Percentiles rank a stretch among this genome's conserved stretches.
phyloP scores from a whole-genome alignment of 2,888 invertebrate genomes.

The Platycnemis pennipes region DNA sequence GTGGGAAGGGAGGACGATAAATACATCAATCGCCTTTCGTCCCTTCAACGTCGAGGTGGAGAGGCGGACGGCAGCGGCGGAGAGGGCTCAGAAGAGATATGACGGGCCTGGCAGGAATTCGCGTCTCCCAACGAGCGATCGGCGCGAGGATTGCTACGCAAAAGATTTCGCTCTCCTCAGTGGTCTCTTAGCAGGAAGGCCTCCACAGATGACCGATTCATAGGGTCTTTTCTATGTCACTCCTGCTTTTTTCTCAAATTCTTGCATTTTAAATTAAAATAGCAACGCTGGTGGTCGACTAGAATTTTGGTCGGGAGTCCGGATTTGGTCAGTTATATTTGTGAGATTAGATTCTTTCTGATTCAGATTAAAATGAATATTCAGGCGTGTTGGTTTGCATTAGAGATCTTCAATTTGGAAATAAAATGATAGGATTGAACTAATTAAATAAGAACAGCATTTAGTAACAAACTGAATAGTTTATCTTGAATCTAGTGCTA shows the following conservation, averaged over 20 bases:
- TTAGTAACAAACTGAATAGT: too few species aligned
- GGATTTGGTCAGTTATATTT: not conserved
- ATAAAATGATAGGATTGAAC: too few species aligned
- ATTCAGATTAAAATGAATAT: too few species aligned
- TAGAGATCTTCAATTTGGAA: too few species aligned
- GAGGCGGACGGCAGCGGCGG: conserved; percentile 5
- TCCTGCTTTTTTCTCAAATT: not conserved
- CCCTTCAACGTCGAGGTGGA: not conserved
- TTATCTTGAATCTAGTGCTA: too few species aligned
- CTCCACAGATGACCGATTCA: not conserved
- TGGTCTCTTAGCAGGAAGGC: not conserved
- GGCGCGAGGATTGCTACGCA: not conserved
- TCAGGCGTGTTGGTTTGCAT: too few species aligned
- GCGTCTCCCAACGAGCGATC: not conserved
- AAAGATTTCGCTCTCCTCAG: not conserved
- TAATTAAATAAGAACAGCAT: too few species aligned
- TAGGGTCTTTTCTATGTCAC: not conserved
- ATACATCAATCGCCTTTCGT: conserved; percentile 57
- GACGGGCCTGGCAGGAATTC: conserved; percentile 41
- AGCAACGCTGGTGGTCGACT: not conserved
- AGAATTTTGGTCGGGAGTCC: too few species aligned
- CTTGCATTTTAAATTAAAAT: not conserved
- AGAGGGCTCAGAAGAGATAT: conserved; percentile 51
- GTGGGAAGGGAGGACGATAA: not conserved
- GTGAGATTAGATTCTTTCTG: not conserved